Percentiles rank a stretch among this genome's conserved stretches.
Evolutionary conservation across 1,140 invertebrate genomes (phyloP).

Genomic region (Cydia splendana): DNA sequence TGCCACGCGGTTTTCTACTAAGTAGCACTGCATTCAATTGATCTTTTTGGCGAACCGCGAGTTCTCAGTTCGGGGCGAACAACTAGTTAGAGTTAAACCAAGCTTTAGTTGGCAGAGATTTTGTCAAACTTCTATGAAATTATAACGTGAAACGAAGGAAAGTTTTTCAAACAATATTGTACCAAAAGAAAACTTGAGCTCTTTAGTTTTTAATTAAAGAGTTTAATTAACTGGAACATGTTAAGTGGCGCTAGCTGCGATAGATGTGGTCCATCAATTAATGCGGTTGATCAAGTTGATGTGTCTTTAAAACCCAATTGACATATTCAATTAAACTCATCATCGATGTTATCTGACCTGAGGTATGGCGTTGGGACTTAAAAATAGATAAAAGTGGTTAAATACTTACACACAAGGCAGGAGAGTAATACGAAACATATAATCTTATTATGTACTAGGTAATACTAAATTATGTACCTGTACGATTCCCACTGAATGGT

Average conservation of each 20-base stretch:
- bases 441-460: not conserved
- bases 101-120: no score
- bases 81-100: no score
- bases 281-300: not conserved
- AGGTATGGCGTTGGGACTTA: not conserved
- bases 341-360: not conserved
- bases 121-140: no score
- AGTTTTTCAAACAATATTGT: not conserved
- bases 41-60: no score
- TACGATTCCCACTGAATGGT: no score
- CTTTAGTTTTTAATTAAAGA: not conserved
- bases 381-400: not conserved
- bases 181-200: not conserved
- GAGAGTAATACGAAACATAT: not conserved
- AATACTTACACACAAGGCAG: not conserved
- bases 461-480: no score
- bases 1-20: no score
- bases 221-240: not conserved
- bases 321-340: not conserved
- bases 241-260: not conserved
- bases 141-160: not conserved
- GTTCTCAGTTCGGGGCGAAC: no score
- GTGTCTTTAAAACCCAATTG: not conserved
- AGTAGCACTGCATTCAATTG: no score
- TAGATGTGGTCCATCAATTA: conserved; percentile 11